Base-by-base conservation (phyloP, 2,888 invertebrate genomes). In the Acrobasis repandana region DNA sequence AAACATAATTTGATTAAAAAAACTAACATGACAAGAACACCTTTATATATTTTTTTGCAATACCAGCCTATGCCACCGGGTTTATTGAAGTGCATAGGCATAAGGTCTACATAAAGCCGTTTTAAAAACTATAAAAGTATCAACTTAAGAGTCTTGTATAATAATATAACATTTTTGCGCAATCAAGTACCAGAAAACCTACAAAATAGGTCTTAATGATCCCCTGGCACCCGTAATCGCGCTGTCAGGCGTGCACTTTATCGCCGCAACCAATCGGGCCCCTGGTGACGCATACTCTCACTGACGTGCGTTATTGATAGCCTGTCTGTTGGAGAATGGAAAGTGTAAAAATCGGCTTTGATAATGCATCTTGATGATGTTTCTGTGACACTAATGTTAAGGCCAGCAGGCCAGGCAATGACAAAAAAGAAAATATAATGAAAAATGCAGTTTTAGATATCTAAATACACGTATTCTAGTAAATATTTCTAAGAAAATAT, bases 241-340 rank as follows among this genome's bases (percentile, higher is more conserved):
- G 56, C 47, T 86, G 91, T 79, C 89, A 90, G 78, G 82, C 91
- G 81, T 90, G 83, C 90, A 90, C 81, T 91, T 91, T 91, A 91
- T 90, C 80, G 85, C 89, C 90, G 81, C 38, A 68, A 67, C 85
- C 70, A 91, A 91, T 90, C 78, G 63, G 57, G 72, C 78, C 77
- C 74, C 65, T 15, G 64, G 61, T 71, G 70, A 77, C 78, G 80
- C 76, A 38, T 54, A 54, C 38, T 14, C 38, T 54, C 54, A 11
- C 54, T 54, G 54, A 38, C 68, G 65, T 63, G 64, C 58, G 63
- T 71, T 69, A 77, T 77, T 82, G 80, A 85, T 83, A 75, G 75
- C 74, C 76, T 77, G 75, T 80, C 82, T 79, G 78, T 82, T 72
- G 71, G 43, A 36, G 34, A 50, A n/a, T 2, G 34, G n/a, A 50